Percentiles rank a stretch among this genome's conserved stretches.
These are phyloP conservation scores for Cataglyphis livida DNA, from an alignment of 2,888 invertebrate genomes.

Conservation along the genomic window DNA sequence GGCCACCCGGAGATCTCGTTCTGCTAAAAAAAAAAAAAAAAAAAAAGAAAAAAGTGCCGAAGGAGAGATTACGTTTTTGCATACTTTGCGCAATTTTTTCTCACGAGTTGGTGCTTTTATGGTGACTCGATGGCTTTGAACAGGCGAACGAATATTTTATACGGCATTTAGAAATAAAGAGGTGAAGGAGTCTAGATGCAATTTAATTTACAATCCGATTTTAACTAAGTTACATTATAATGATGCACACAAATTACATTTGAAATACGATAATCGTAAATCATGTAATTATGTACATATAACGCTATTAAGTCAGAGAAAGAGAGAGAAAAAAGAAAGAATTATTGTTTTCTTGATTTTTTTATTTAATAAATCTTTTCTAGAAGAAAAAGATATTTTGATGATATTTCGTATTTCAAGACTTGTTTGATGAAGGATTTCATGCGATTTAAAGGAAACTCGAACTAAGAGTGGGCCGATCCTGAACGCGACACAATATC, in stretches of 20 bases:
- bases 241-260: neutral
- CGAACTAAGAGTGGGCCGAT: conserved; percentile 39
- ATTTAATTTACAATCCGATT: conserved; percentile 34
- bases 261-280: neutral
- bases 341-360: neutral
- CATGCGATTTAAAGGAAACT: conserved; percentile 13
- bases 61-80: conserved; percentile 49
- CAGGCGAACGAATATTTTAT: conserved; percentile 35
- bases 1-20: conserved; percentile 38
- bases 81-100: conserved; percentile 38
- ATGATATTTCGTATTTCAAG: neutral
- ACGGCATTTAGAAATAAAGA: conserved; percentile 1
- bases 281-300: neutral
- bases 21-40: conserved; percentile 2
- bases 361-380: neutral
- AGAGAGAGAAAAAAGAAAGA: neutral
- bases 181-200: neutral
- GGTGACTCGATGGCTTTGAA: conserved; percentile 26
- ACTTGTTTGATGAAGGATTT: conserved; percentile 4
- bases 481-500: conserved; percentile 71
- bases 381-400: neutral
- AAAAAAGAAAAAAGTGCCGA: conserved; percentile 23
- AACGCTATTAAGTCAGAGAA: neutral
- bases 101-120: conserved; percentile 19
- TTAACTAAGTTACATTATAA: neutral